A percentile compares a stretch with the other conserved stretches of the same genome.
These are phyloP conservation scores for Hippoglossus stenolepis DNA, from an alignment of 2,113 vertebrate genomes.

Conservation along the genomic window DNA sequence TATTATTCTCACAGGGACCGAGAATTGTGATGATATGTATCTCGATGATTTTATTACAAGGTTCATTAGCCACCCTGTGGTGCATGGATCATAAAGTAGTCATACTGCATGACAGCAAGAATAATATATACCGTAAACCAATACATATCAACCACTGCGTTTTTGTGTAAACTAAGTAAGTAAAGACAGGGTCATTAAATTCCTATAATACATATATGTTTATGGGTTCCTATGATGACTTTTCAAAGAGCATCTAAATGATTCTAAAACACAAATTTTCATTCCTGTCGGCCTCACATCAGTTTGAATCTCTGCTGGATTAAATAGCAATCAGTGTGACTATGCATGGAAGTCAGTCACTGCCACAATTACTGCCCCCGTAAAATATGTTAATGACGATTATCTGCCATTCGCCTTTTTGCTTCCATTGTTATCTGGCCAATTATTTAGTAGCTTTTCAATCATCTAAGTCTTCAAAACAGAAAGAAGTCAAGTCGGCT, in stretches of 20 bases:
- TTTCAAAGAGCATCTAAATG: slow-evolving; percentile 5
- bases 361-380: not conserved
- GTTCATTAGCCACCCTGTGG: slow-evolving; percentile 21
- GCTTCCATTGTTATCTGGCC: not conserved
- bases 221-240: not conserved
- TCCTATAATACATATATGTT: not conserved
- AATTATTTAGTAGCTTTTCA: not conserved
- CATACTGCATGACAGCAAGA: not conserved
- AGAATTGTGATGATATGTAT: slow-evolving; percentile 10
- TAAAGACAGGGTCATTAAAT: not conserved
- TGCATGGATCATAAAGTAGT: not conserved
- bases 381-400: slow-evolving; percentile 26
- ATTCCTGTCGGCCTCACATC: not conserved
- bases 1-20: not conserved
- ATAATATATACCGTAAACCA: not conserved
- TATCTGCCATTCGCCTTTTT: slow-evolving; percentile 8
- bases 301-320: slow-evolving; percentile 4
- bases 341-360: slow-evolving; percentile 27
- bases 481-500: not conserved
- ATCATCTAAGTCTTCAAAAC: not conserved
- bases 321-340: slow-evolving; percentile 17
- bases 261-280: slow-evolving; percentile 1
- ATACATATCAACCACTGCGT: not conserved
- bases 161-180: not conserved
- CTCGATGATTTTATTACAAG: slow-evolving; percentile 18